Base-by-base conservation (phyloP, 1,140 invertebrate genomes). In the Pararge aegeria region DNA sequence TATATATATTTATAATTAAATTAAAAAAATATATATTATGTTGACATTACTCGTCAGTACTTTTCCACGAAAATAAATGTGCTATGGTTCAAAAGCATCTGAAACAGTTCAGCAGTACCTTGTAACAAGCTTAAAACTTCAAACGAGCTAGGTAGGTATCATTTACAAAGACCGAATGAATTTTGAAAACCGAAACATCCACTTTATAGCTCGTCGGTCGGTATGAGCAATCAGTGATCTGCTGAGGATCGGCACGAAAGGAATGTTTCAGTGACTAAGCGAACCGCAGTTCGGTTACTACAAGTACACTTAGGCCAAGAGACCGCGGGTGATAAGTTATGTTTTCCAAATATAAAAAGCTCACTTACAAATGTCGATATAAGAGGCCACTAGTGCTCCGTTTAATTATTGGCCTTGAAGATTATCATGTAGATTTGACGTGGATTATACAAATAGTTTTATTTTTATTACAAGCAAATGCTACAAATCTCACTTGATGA, bases 251-350 rank as follows among this genome's bases (percentile, higher is more conserved):
- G 85, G 81, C 70, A 73, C 68, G 70, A 71, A 1, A 58, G 75
- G 83, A 86, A 88, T 88, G 80, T 82, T 84, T 84, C 81, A 85
- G 80, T 86, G 83, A 88, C 75, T 86, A 85, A 88, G 81, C 77
- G 76, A 50, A 73, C 58, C 59, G 50, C 52, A 44, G 56, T 62
- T 58, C 62, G 54, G 42, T 56, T 56, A 49, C 54, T 48, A 34
- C 44, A 49, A 56, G 55, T 56, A 56, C 55, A 48, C 53, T 20
- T 20, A 46, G 42, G 18, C 2, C 18, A 46, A 12, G 42, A 46
- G 42, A 46, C 18, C 1, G 16, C 40, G 5, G 38, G 38, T n/a
- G n/a, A n/a, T n/a, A n/a, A n/a, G 15, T n/a, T 6, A 16, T 37
- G 7, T 37, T 37, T 37, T 24, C 24, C 2, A 2, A 24, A 24